Base-by-base conservation (phyloP, 2,113 vertebrate species). In the Hymenochirus boettgeri region DNA sequence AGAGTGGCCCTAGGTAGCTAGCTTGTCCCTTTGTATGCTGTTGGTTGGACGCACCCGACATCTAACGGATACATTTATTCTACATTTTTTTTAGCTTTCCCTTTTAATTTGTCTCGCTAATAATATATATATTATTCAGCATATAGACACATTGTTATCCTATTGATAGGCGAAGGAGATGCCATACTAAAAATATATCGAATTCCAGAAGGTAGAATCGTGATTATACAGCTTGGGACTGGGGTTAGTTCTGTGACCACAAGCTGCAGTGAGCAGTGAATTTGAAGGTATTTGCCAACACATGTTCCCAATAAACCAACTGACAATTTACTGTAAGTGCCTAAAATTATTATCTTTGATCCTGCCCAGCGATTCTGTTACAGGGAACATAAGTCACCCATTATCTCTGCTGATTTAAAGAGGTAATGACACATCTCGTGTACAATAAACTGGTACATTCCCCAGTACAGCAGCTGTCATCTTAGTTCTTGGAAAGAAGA, bases 401-500 rank as follows among this genome's bases (percentile, higher is more conserved):
- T 33, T 57, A 57, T 17, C 24, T 12, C 42, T 2, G 22, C 47
- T 37, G 22, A 11, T 56, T 54, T 27, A 55, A 57, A 50, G 29
- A 51, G 27, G 27, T 22, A 27, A 56, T 24, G 62, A 65, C 53
- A 57, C 47, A 51, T 50, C n/a, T 39, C 27, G 13, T 17, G 25
- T 26, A 52, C 46, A 39, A 52, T 51, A 66, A 17, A 35, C 10
- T 4, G 21, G 18, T 27, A 39, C 9, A 26, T 58, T 66, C 58
- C 52, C 46, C 64, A 58, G 17, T 4, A 10, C 8, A 1, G 33
- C 65, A 53, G 47, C 57, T 53, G 65, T 53, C 45, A 52, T 21
- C 42, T 29, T 59, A 46, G 46, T 52, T 19, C 64, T 48, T 31
- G 53, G 35, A 52, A 51, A 71, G 39, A 19, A 42, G 13, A 70